Evolutionary conservation across 2,888 invertebrate species (phyloP).

Genomic region (Cosmorhoe ocellata): DNA sequence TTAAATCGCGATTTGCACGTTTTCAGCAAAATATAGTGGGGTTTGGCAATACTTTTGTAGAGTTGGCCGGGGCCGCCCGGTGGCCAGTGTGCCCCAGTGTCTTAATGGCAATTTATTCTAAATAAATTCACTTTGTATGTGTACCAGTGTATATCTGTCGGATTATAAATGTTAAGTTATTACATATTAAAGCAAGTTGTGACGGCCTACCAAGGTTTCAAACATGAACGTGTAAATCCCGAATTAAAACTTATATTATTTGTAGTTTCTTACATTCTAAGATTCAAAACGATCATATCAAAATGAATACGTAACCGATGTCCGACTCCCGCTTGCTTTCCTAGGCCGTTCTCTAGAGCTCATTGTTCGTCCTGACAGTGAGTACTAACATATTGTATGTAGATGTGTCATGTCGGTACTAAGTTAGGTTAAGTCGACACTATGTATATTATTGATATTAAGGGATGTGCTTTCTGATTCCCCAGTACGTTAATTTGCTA

Average conservation of each 20-base stretch:
- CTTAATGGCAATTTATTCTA: not conserved
- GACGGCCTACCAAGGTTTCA: constrained; percentile 16
- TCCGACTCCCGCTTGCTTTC: constrained; percentile 65
- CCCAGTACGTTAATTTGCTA: constrained; percentile 6
- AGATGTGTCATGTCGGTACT: constrained; percentile 73
- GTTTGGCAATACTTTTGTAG: not conserved
- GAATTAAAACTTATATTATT: constrained; percentile 46
- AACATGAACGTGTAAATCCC: constrained; percentile 32
- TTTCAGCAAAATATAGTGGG: constrained; percentile 5
- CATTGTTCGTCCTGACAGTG: constrained; percentile 54
- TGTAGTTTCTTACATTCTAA: constrained; percentile 57
- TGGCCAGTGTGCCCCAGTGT: not conserved
- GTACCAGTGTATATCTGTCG: too few relatives aligned
- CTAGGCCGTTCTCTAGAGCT: constrained; percentile 52
- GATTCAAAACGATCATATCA: constrained; percentile 78
- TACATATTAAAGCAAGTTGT: constrained; percentile 4
- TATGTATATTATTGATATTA: constrained; percentile 66
- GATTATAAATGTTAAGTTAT: too few relatives aligned
- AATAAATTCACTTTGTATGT: too few relatives aligned
- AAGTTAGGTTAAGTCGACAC: constrained; percentile 61
- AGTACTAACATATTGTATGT: constrained; percentile 59
- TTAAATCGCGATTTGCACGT: constrained; percentile 27
- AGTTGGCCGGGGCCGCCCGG: not conserved
- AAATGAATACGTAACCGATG: constrained; percentile 76
- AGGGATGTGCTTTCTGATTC: constrained; percentile 52